Conservation (phyloP, 2,113 vertebrate species). For the Rhegmatorhina hoffmannsi region DNA sequence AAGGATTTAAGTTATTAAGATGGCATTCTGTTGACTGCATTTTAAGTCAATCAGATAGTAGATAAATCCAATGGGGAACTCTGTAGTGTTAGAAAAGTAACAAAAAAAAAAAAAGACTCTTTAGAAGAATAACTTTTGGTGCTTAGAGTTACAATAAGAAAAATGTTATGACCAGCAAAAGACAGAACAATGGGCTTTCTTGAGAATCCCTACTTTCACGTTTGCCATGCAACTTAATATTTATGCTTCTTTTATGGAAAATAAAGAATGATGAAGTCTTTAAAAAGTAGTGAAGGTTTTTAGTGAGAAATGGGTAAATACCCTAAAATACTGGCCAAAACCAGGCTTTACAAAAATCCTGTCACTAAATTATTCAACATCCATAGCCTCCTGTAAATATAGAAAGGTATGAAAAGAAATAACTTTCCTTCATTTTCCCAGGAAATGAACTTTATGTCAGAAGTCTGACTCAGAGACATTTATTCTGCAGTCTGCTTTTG, state of each 20-base stretch:
- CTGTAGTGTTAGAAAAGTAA: not conserved
- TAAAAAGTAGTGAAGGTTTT: not conserved
- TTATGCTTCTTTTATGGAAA: not conserved
- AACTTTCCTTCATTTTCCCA: not conserved
- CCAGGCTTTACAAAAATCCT: not conserved
- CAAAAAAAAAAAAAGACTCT: not conserved
- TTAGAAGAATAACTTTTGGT: not conserved
- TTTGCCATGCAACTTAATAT: not conserved
- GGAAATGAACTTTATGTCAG: not conserved
- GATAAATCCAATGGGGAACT: not conserved
- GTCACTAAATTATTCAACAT: not conserved
- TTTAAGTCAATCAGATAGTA: not conserved
- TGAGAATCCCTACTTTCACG: not conserved
- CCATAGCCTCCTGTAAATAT: not conserved
- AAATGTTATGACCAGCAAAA: not conserved
- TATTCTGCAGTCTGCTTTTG: not conserved
- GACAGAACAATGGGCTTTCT: not conserved
- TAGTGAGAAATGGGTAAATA: not conserved
- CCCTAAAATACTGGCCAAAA: not conserved
- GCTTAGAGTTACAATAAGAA: not conserved
- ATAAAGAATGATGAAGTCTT: not conserved
- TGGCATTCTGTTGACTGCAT: not conserved
- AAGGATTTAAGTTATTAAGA: not conserved
- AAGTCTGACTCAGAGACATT: not conserved
- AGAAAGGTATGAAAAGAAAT: not conserved